These are phyloP conservation scores for Poecilobothrus nobilitatus DNA, from an alignment of 2,888 invertebrate species.

Conservation along the genomic window DNA sequence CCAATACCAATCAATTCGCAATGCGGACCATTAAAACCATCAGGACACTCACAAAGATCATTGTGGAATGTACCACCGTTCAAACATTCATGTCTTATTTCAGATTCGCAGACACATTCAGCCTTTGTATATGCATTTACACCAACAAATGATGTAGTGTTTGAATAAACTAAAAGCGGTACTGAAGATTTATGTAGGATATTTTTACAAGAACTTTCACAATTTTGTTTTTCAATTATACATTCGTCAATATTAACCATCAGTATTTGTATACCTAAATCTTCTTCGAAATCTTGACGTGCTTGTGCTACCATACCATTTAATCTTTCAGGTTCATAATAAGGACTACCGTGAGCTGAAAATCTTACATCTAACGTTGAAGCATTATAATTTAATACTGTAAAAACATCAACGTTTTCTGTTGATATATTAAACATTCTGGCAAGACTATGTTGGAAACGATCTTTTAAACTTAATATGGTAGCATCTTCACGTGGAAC, in stretches of 20 bases:
- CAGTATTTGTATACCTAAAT: constrained; percentile 63
- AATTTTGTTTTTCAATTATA: constrained; percentile 62
- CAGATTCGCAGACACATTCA: constrained; percentile 57
- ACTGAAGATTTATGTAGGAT: constrained; percentile 61
- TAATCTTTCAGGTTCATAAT: constrained; percentile 78
- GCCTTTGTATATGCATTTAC: constrained; percentile 77
- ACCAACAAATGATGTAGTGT: constrained; percentile 88
- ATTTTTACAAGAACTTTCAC: constrained; percentile 71
- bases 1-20: constrained; percentile 85
- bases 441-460: constrained; percentile 51
- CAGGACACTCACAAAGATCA: constrained; percentile 67
- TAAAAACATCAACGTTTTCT: constrained; percentile 88
- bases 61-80: constrained; percentile 65
- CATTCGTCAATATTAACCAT: constrained; percentile 92
- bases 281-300: constrained; percentile 61
- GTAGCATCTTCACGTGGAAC: constrained; percentile 34
- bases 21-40: constrained; percentile 72
- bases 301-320: constrained; percentile 74
- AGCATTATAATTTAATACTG: constrained; percentile 62
- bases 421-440: constrained; percentile 66
- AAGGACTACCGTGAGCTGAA: constrained; percentile 90
- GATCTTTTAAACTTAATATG: constrained; percentile 38
- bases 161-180: constrained; percentile 81
- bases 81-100: constrained; percentile 50
- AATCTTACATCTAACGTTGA: constrained; percentile 76